Evolutionary conservation across 2,113 vertebrate genomes (phyloP), one percentile per base, ranked within the genome.

Genomic region (Oophaga pumilio): DNA sequence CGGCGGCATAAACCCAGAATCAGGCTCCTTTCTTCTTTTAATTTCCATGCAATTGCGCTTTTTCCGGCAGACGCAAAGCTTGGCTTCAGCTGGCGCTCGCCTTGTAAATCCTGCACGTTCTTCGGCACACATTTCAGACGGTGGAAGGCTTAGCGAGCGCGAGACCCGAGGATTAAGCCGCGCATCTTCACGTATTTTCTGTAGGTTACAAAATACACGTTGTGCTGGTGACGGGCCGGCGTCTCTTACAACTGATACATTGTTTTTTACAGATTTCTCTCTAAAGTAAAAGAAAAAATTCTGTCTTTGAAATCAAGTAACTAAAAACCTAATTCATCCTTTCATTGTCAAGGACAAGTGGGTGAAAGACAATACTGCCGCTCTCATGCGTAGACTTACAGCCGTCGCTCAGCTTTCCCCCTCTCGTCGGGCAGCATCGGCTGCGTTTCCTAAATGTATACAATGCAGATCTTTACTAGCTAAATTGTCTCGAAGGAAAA

Each of bases 1-100:
- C 53, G 53, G 24, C 77, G 12, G 56, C 17, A 10, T 28, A 80
- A 20, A 80, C 77, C 53, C n/a, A 14, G 26, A 59, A 80, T 80
- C 77, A 60, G 77, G 26, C 14, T 28, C 9, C 28, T 60, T 50
- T 82, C 57, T 82, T 82, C 18, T 43, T n/a, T n/a, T 64, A 49
- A 82, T 82, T 78, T 53, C 80, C 43, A 17, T 52, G 57, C 43
- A 82, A 66, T 81, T 82, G 60, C 15, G 43, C 10, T 49, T 82
- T 50, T 64, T 52, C 49, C 24, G 8, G 60, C 8, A 62, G 9
- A 66, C 12, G 24, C 20, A 33, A 68, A 49, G 20, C 57, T 24
- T 4, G 33, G 59, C 18, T 14, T 50, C 80, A 24, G 80, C 64
- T 26, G 13, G 10, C 26, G 11, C 62, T 53, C 20, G 20, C 24